Percentiles rank a stretch among this genome's conserved stretches.
These are phyloP conservation scores for Xylocampa areola DNA, from an alignment of 2,888 invertebrate species.

Conservation along the genomic window DNA sequence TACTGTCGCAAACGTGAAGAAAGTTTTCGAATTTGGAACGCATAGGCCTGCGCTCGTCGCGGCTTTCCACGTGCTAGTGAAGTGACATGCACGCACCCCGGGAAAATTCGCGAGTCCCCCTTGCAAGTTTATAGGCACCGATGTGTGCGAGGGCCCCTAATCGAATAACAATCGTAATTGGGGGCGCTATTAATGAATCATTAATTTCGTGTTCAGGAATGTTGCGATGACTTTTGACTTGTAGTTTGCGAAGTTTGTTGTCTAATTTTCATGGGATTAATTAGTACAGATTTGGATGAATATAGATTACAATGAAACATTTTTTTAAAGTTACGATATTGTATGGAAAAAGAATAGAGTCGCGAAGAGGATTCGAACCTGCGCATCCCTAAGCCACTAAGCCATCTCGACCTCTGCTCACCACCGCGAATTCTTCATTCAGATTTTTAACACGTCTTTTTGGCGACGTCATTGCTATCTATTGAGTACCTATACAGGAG, in stretches of 20 bases:
- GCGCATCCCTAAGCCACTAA: too few species aligned
- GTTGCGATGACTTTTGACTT: conserved; percentile 74
- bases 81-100: conserved; percentile 76
- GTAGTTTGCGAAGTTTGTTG: conserved; percentile 48
- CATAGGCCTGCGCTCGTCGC: conserved; percentile 84
- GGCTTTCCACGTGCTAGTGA: conserved; percentile 85
- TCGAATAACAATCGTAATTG: conserved; percentile 81
- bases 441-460: too few species aligned
- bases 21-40: conserved; percentile 73
- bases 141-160: conserved; percentile 74
- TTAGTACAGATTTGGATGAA: neutral
- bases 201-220: conserved; percentile 76
- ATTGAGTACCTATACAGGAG: too few species aligned
- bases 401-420: too few species aligned
- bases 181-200: conserved; percentile 81
- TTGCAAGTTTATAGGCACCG: conserved; percentile 67
- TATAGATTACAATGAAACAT: neutral
- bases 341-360: too few species aligned
- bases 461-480: too few species aligned
- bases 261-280: conserved; percentile 38
- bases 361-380: too few species aligned
- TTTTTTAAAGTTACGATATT: too few species aligned
- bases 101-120: conserved; percentile 83
- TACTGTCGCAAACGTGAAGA: conserved; percentile 42
- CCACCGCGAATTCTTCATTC: too few species aligned